A percentile compares a stretch with the other conserved stretches of the same genome.
phyloP scores from a whole-genome alignment of 2,888 invertebrate species.

The Catocala nupta region DNA sequence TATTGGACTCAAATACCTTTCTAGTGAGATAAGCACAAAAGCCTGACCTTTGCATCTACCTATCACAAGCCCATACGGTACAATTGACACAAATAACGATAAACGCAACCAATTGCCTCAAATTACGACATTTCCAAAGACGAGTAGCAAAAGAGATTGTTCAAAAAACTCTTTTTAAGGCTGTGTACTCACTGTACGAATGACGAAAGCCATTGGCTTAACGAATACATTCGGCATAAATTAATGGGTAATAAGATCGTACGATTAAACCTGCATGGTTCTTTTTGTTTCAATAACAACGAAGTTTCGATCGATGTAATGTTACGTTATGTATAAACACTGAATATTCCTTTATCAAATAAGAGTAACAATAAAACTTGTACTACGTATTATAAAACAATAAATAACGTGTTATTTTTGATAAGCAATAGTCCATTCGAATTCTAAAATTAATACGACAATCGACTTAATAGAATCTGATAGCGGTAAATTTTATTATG shows the following conservation, averaged over 20 bases:
- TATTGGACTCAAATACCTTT: conserved; percentile 32
- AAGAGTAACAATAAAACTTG: no score
- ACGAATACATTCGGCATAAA: conserved; percentile 26
- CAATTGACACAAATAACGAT: conserved; percentile 40
- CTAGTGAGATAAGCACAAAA: conserved; percentile 24
- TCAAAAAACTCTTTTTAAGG: conserved; percentile 29
- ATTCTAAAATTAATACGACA: no score
- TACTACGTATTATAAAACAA: no score
- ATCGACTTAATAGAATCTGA: no score
- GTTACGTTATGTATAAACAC: conserved; percentile 5
- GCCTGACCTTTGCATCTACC: conserved; percentile 31
- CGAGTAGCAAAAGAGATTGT: conserved; percentile 39
- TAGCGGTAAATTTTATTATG: no score
- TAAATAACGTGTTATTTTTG: no score
- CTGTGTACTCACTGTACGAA: conserved; percentile 23
- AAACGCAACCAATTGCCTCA: conserved; percentile 22
- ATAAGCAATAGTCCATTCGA: no score
- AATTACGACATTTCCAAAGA: conserved; percentile 39
- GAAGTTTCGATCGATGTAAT: conserved; percentile 30
- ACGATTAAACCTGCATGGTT: conserved; percentile 55
- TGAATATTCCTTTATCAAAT: neutral
- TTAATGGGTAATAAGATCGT: conserved; percentile 24
- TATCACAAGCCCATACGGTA: conserved; percentile 29
- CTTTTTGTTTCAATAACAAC: conserved; percentile 31
- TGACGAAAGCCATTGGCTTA: conserved; percentile 35